Conservation (phyloP, 2,888 invertebrate species). For the Pammene aurita region DNA sequence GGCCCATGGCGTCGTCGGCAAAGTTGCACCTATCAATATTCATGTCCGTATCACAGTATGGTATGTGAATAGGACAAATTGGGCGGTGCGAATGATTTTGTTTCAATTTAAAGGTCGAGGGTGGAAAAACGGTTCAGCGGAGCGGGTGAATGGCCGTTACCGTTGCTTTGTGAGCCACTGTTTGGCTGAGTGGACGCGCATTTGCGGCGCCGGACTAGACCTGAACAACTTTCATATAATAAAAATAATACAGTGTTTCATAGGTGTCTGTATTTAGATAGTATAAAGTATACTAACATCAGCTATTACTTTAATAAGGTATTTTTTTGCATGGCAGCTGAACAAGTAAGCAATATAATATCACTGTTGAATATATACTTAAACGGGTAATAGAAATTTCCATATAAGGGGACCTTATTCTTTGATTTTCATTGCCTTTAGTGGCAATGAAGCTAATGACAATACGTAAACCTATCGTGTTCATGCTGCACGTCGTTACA, state of each 20-base stretch:
- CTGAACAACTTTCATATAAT: conserved; percentile 5
- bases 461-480: too few relatives aligned
- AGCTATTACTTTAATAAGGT: too few relatives aligned
- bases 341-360: too few relatives aligned
- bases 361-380: too few relatives aligned
- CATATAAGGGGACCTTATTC: too few relatives aligned
- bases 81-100: conserved; percentile 63
- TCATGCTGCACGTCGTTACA: not conserved
- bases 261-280: too few relatives aligned
- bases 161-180: conserved; percentile 68
- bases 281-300: too few relatives aligned
- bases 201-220: conserved; percentile 28
- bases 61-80: conserved; percentile 52
- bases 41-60: conserved; percentile 36
- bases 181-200: conserved; percentile 65
- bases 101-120: conserved; percentile 73
- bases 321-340: too few relatives aligned
- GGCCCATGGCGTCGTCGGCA: conserved; percentile 37
- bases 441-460: too few relatives aligned
- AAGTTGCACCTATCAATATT: conserved; percentile 48
- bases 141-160: conserved; percentile 65
- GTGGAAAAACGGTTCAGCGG: conserved; percentile 68
- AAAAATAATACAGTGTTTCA: not conserved
- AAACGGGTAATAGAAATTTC: too few relatives aligned
- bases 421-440: too few relatives aligned